Evolutionary conservation across 64 coral and sea anemone genomes (phyloP).

Genomic region (Pocillopora damicornis): DNA sequence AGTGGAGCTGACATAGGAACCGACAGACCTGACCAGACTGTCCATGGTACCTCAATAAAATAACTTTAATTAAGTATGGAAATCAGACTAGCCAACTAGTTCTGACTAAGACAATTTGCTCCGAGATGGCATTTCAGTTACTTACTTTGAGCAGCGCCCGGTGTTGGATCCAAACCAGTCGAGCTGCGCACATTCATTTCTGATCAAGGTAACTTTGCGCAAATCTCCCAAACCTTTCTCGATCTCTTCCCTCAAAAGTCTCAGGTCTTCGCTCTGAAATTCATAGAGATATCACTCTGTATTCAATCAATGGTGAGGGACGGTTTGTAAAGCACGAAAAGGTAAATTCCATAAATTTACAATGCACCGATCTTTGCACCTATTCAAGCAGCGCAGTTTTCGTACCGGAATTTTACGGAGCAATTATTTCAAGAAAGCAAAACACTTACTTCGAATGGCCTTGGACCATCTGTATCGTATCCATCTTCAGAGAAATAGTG

Average conservation of each 20-base stretch:
- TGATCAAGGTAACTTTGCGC: conserved; percentile 76
- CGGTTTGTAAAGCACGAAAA: too few relatives aligned
- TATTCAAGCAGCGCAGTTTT: too few relatives aligned
- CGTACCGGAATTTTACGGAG: neutral
- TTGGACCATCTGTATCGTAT: conserved; percentile 70
- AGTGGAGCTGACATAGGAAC: too few relatives aligned
- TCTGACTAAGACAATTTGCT: too few relatives aligned
- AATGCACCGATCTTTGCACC: too few relatives aligned
- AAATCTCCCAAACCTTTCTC: conserved; percentile 84
- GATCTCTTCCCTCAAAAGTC: conserved; percentile 89
- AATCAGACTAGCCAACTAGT: too few relatives aligned
- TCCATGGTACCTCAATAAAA: too few relatives aligned
- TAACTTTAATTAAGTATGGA: too few relatives aligned
- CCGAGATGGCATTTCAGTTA: neutral
- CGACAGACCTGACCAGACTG: too few relatives aligned
- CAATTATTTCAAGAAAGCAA: neutral
- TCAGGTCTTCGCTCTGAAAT: conserved; percentile 86
- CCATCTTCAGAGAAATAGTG: conserved; percentile 99
- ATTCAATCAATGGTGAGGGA: neutral
- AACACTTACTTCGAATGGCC: conserved; percentile 78
- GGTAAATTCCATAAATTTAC: too few relatives aligned
- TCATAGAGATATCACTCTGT: neutral
- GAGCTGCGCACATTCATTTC: conserved; percentile 93
- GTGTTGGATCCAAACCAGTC: conserved; percentile 94
- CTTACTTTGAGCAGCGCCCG: conserved; percentile 84